Base-by-base conservation (phyloP, 2,888 invertebrate genomes). In the Caenorhabditis sinica region DNA sequence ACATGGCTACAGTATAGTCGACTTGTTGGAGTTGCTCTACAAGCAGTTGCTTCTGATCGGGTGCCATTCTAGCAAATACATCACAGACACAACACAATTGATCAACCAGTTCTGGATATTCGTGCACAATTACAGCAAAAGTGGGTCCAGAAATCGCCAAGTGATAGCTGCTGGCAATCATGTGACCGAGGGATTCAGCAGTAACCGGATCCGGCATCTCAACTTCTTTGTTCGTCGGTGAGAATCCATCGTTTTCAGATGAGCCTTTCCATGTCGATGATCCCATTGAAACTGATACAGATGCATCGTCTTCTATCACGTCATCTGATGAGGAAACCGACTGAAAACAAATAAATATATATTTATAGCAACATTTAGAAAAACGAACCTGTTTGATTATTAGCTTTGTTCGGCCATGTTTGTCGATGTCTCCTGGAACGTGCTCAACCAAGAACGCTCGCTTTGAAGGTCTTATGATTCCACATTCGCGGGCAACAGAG, bases 401-500 rank as follows among this genome's bases (percentile, higher is more conserved):
- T 11, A 89, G 58, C 23, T 60, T 60, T 2, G 89, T 89, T 60
- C 88, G 51, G 20, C 90, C 90, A 11, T 61, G 56, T 20, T 83
- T 75, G 58, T 89, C 87, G 28, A 79, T 49, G 66, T 88, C 85
- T 11, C 76, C 85, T 13, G 84, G 71, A 3, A 80, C 60, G 69
- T 89, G 87, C 28, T 89, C 89, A 25, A 87, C 63, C 2, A 89
- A 51, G 51, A 90, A 92, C 6, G 91, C 89, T 56, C 89, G 68
- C 68, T 90, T 90, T 51, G 86, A 83, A 8, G 91, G 90, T 25
- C 90, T 76, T 33, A 92, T 90, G 60, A 92, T 92, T 69, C 95
- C 95, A 93, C 97, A 97, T 88, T 97, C 96, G 85, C 96, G 95
- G 0, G 96, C 97, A 60, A 97, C 97, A 87, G 96, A 96, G 91